Evolutionary conservation across 2,113 vertebrate species (phyloP).

Genomic region (Butorides virescens): DNA sequence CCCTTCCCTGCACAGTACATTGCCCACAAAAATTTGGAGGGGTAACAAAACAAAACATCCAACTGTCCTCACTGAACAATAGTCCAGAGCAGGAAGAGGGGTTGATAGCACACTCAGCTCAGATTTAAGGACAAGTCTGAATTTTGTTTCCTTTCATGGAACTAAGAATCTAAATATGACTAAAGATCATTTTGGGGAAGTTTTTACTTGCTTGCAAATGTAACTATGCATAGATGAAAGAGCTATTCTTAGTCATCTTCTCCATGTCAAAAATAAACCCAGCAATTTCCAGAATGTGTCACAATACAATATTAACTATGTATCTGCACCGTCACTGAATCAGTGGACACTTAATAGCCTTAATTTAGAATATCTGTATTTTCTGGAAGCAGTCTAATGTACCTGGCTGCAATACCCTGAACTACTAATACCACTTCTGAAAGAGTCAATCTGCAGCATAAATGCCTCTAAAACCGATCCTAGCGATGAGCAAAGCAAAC

Average conservation of each 20-base stretch:
- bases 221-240: constrained; percentile 36
- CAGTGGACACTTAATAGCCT: not conserved
- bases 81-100: not conserved
- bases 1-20: not conserved
- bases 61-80: not conserved
- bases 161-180: not conserved
- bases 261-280: constrained; percentile 61
- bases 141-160: constrained; percentile 57
- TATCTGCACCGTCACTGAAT: not conserved
- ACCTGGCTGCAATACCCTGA: not conserved
- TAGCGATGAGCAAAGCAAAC: not conserved
- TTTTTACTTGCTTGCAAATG: constrained; percentile 37
- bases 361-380: not conserved
- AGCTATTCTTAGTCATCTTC: constrained; percentile 55
- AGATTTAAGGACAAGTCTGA: not conserved
- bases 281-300: constrained; percentile 54
- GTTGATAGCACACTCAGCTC: not conserved
- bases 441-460: not conserved
- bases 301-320: constrained; percentile 43
- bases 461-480: not conserved
- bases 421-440: not conserved
- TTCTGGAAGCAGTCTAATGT: not conserved
- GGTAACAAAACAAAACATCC: not conserved
- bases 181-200: constrained; percentile 25
- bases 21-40: not conserved